Evolutionary conservation across 1,140 invertebrate genomes (phyloP).

Genomic region (Saccostrea echinata): DNA sequence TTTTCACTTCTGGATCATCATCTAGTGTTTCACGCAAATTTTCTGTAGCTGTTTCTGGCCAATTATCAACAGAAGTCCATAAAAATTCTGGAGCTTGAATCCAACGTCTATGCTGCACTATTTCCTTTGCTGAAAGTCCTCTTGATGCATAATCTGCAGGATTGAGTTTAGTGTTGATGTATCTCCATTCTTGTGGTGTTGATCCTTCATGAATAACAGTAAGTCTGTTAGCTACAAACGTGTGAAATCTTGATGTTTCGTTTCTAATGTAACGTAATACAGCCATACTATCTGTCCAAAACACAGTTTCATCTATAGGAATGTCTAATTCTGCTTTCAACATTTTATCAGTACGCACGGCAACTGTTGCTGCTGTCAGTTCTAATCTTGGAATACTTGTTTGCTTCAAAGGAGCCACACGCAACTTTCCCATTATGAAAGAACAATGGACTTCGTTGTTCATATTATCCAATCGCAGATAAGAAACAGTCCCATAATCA

Average conservation of each 20-base stretch:
- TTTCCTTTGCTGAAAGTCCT: constrained; percentile 40
- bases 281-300: constrained; percentile 64
- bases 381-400: constrained; percentile 59
- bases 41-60: not conserved
- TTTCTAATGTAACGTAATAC: constrained; percentile 61
- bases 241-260: constrained; percentile 55
- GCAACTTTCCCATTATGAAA: constrained; percentile 68
- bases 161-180: constrained; percentile 53
- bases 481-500: constrained; percentile 66
- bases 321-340: constrained; percentile 53
- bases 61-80: not conserved
- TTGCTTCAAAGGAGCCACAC: constrained; percentile 56
- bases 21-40: not conserved
- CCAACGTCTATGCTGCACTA: constrained; percentile 26
- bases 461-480: constrained; percentile 56
- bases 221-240: constrained; percentile 62
- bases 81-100: constrained; percentile 49
- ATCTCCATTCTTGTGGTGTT: constrained; percentile 45
- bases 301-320: constrained; percentile 37
- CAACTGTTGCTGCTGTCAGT: constrained; percentile 65
- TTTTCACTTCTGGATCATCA: constrained; percentile 52
- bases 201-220: constrained; percentile 55
- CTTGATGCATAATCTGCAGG: constrained; percentile 66
- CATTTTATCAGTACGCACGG: constrained; percentile 60
- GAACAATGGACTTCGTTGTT: constrained; percentile 35